Conservation (phyloP, 2,888 invertebrate genomes). For the Calameuta pallipes region DNA sequence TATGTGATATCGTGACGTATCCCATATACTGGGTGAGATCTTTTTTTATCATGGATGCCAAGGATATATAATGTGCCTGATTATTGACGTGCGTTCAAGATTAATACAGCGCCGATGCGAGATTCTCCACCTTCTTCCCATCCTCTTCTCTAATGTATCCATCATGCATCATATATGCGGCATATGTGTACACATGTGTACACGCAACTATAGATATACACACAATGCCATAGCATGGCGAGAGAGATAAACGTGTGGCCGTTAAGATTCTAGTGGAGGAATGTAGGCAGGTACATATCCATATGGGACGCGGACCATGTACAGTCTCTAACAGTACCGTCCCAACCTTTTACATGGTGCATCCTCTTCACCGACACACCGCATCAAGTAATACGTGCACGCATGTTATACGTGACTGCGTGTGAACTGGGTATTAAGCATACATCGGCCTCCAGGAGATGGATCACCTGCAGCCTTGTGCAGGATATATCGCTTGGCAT, state of each 20-base stretch:
- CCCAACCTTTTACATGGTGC: not conserved
- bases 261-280: not conserved
- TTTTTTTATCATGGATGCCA: not conserved
- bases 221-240: not conserved
- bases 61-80: slow-evolving; percentile 19
- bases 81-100: slow-evolving; percentile 32
- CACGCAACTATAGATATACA: not conserved
- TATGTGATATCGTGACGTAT: not conserved
- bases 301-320: not conserved
- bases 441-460: not conserved
- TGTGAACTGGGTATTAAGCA: not conserved
- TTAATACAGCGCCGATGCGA: slow-evolving; percentile 21
- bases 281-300: not conserved
- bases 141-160: not conserved
- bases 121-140: not conserved
- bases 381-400: not conserved
- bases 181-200: not conserved
- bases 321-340: not conserved
- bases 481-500: not conserved
- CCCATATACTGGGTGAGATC: not conserved
- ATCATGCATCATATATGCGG: not conserved
- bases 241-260: not conserved
- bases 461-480: not conserved
- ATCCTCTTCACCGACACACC: not conserved
- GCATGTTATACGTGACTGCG: not conserved